These are phyloP conservation scores for Nemoura dubitans DNA, from an alignment of 2,888 invertebrate species.

Conservation along the genomic window DNA sequence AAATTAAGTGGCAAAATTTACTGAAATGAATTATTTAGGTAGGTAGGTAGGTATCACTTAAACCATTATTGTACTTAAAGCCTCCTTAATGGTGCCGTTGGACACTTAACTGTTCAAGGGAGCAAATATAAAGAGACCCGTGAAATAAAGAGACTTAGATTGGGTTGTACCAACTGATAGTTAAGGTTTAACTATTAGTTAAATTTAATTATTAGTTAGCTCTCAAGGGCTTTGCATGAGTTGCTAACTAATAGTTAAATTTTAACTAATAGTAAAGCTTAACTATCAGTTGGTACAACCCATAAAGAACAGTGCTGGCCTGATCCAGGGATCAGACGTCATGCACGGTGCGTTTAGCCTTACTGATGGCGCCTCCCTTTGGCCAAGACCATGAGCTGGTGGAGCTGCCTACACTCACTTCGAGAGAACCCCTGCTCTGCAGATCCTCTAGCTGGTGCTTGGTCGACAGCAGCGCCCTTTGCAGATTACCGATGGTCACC, in stretches of 20 bases:
- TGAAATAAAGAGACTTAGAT: neutral
- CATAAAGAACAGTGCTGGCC: neutral
- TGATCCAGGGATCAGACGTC: constrained; percentile 25
- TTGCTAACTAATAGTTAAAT: too few relatives aligned
- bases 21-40: too few relatives aligned
- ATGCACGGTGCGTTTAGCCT: constrained; percentile 36
- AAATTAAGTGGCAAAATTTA: too few relatives aligned
- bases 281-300: too few relatives aligned
- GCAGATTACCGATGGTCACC: constrained; percentile 38
- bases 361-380: constrained; percentile 13
- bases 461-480: constrained; percentile 34
- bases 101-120: neutral
- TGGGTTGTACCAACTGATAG: too few relatives aligned
- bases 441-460: constrained; percentile 42
- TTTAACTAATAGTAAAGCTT: too few relatives aligned
- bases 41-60: too few relatives aligned
- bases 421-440: constrained; percentile 28
- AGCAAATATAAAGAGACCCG: neutral
- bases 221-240: too few relatives aligned
- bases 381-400: constrained; percentile 35
- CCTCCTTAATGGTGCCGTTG: neutral
- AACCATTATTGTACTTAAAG: neutral
- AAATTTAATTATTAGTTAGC: too few relatives aligned
- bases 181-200: too few relatives aligned
- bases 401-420: constrained; percentile 34